A percentile compares a stretch with the other conserved stretches of the same genome.
phyloP scores from a whole-genome alignment of 2,113 vertebrate genomes.

The Archilochus colubris region DNA sequence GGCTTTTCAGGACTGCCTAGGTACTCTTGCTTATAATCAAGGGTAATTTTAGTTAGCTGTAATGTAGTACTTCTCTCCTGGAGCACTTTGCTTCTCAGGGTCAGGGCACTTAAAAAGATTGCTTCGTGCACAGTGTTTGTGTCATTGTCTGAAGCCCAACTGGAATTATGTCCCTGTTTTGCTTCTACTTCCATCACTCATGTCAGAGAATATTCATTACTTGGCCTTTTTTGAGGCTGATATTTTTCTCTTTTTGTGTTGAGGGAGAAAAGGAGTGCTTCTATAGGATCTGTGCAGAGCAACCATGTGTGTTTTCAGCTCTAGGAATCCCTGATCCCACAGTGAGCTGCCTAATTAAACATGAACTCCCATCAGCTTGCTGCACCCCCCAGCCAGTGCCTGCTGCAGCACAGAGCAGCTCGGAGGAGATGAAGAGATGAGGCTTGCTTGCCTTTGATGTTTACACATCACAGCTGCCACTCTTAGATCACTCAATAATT shows the following conservation, averaged over 20 bases:
- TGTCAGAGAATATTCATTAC: background rate
- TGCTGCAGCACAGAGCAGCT: background rate
- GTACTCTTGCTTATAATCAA: background rate
- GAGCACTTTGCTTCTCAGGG: background rate
- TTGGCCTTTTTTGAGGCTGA: background rate
- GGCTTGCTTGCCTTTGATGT: background rate
- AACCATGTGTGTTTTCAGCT: background rate
- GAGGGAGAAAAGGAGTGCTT: background rate
- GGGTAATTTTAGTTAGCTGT: background rate
- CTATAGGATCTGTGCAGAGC: background rate
- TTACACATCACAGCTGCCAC: background rate
- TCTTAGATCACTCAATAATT: background rate
- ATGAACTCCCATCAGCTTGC: background rate
- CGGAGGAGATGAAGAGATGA: background rate
- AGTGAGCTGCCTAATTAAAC: background rate
- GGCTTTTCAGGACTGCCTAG: background rate
- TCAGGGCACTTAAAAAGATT: fast-evolving
- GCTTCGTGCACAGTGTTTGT: background rate
- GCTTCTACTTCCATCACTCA: background rate
- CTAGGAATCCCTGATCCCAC: background rate
- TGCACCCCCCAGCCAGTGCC: background rate
- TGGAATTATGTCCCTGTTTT: background rate
- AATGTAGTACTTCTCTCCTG: background rate
- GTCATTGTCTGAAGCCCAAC: background rate
- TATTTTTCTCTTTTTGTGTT: background rate